Evolutionary conservation across 2,888 invertebrate species (phyloP).

Genomic region (Mycogona germanica): DNA sequence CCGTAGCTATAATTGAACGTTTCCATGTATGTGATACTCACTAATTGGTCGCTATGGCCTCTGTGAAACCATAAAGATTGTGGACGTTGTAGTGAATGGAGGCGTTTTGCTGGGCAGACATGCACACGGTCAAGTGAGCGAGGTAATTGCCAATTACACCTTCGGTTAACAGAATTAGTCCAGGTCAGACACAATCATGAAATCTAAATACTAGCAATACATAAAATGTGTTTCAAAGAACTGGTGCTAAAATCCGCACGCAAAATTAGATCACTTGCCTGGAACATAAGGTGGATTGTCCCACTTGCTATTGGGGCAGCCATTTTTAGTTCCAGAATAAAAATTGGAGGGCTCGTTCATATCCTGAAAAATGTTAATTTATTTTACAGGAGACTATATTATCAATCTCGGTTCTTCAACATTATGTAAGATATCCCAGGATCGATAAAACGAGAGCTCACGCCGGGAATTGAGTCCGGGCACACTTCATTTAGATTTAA

Average conservation of each 20-base stretch:
- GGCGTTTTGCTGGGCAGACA: slow-evolving; percentile 56
- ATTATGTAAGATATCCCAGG: no score
- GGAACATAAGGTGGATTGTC: slow-evolving; percentile 39
- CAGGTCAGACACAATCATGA: no score
- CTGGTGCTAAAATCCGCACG: background rate
- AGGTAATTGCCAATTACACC: slow-evolving; percentile 44
- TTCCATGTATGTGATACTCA: no score
- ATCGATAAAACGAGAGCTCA: background rate
- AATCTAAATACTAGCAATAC: background rate
- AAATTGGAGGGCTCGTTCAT: slow-evolving; percentile 33
- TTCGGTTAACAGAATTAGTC: no score
- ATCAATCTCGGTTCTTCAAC: no score
- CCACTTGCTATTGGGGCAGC: slow-evolving; percentile 26
- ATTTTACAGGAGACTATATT: background rate
- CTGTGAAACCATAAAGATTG: slow-evolving; percentile 60
- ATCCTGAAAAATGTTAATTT: slow-evolving; percentile 23
- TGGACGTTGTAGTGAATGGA: slow-evolving; percentile 58
- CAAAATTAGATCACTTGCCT: no score
- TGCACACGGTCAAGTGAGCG: slow-evolving; percentile 59
- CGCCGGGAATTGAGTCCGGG: background rate
- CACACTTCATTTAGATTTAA: background rate
- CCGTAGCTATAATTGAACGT: no score
- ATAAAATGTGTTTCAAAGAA: background rate
- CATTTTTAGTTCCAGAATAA: slow-evolving; percentile 26
- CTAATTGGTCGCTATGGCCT: slow-evolving; percentile 60